Evolutionary conservation across 2,113 vertebrate species (phyloP).

Genomic region (Natator depressus): DNA sequence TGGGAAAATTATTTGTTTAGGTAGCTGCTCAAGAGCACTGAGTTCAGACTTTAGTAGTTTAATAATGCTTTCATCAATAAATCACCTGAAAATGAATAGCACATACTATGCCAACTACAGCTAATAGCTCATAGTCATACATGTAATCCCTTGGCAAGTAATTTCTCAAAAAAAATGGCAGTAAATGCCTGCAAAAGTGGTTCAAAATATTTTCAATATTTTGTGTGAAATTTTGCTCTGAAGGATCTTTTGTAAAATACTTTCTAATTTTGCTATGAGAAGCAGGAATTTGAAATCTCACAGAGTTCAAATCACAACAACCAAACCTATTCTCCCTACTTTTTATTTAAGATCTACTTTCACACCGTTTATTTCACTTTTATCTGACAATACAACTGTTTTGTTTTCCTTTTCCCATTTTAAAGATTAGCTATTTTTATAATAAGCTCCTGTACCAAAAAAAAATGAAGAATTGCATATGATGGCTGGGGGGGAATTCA

Average conservation of each 20-base stretch:
- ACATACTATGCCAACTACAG: accelerated
- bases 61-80: not conserved
- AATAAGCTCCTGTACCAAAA: not conserved
- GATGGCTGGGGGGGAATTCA: not conserved
- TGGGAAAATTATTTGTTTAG: not conserved
- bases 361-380: not conserved
- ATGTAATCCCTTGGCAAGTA: not conserved
- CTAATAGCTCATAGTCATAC: not conserved
- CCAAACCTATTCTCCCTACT: not conserved
- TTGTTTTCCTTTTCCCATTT: not conserved
- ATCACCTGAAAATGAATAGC: not conserved
- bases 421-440: not conserved
- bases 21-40: not conserved
- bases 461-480: not conserved
- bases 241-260: not conserved
- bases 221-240: not conserved
- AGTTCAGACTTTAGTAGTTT: not conserved
- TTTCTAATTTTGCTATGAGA: not conserved
- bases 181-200: not conserved
- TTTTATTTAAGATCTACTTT: not conserved
- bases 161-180: not conserved
- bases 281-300: accelerated
- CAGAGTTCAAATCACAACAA: not conserved
- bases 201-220: not conserved
- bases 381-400: accelerated